Evolutionary conservation across 2,888 invertebrate genomes (phyloP).

Genomic region (Hartigia nigra): DNA sequence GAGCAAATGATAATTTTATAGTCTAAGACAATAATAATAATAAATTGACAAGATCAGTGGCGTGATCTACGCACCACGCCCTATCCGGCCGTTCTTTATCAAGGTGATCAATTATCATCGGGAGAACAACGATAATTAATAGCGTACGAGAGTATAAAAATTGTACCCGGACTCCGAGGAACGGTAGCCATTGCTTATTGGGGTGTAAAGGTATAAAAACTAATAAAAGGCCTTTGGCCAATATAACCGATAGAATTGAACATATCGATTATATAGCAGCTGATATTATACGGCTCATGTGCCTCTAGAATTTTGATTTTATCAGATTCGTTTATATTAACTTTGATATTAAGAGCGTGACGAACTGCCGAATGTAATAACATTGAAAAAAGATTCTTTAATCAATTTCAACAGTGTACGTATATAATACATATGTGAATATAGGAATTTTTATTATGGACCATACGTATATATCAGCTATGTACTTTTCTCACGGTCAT

Average conservation of each 20-base stretch:
- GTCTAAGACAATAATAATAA: neutral
- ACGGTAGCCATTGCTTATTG: neutral
- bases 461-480: too few species aligned
- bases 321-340: neutral
- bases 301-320: neutral
- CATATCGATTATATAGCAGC: neutral
- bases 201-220: neutral
- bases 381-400: neutral
- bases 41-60: neutral
- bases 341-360: neutral
- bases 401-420: neutral
- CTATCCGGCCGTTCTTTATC: neutral
- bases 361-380: neutral
- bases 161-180: neutral
- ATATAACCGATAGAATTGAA: neutral
- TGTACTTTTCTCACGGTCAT: too few species aligned
- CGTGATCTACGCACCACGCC: neutral
- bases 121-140: neutral
- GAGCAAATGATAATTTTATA: neutral
- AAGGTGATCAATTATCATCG: neutral
- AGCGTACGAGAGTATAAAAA: neutral
- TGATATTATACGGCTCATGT: neutral
- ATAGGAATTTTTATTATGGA: too few species aligned
- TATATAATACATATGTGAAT: too few species aligned
- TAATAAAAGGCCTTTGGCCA: neutral